Conservation (phyloP, 2,888 invertebrate species). For the Apotomis capreana region DNA sequence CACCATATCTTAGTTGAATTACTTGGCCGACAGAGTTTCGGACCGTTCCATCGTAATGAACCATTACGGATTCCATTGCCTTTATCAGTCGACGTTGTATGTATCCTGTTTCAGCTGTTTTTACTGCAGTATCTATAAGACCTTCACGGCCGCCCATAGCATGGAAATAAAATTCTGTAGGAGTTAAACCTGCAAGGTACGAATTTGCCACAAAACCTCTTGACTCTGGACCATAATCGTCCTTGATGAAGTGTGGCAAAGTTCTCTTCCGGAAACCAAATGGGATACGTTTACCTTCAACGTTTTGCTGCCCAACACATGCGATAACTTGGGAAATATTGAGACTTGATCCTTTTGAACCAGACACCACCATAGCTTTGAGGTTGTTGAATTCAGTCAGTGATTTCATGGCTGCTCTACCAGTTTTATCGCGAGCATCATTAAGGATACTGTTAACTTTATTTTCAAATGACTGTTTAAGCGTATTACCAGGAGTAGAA, state of each 20-base stretch:
- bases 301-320: slow-evolving; percentile 99
- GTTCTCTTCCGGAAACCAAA: slow-evolving; percentile 99
- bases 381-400: slow-evolving; percentile 99
- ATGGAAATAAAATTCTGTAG: slow-evolving; percentile 99
- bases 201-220: slow-evolving; percentile 99
- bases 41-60: slow-evolving; percentile 99
- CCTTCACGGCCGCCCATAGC: slow-evolving; percentile 99
- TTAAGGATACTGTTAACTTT: slow-evolving; percentile 99
- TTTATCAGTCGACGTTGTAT: slow-evolving; percentile 99
- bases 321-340: slow-evolving; percentile 99
- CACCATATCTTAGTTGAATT: slow-evolving; percentile 98
- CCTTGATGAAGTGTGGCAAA: slow-evolving; percentile 99
- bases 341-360: slow-evolving; percentile 99
- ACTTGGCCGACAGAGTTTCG: slow-evolving; percentile 97
- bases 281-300: slow-evolving; percentile 99
- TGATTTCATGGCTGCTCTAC: slow-evolving; percentile 99
- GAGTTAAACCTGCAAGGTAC: slow-evolving; percentile 99
- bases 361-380: slow-evolving; percentile 99
- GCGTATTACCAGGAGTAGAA: slow-evolving; percentile 98
- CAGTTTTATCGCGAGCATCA: slow-evolving; percentile 99
- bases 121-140: slow-evolving; percentile 99
- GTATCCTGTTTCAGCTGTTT: slow-evolving; percentile 99
- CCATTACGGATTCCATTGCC: slow-evolving; percentile 99
- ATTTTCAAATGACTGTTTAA: slow-evolving; percentile 99
- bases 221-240: slow-evolving; percentile 99